These are phyloP conservation scores for Agrochola lota DNA, from an alignment of 2,888 invertebrate species.

Conservation along the genomic window DNA sequence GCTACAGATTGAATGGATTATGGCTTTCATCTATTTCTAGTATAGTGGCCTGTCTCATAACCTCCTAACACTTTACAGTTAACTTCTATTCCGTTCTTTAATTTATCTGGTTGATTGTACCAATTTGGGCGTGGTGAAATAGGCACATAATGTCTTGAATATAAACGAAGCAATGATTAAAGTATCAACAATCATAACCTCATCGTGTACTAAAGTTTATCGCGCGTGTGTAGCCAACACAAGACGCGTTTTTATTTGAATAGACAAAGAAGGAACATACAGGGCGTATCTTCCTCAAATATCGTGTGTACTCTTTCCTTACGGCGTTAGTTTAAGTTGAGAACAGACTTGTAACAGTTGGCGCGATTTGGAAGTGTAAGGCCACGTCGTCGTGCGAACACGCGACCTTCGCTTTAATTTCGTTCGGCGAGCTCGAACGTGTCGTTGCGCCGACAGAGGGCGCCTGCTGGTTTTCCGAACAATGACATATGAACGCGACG, in stretches of 20 bases:
- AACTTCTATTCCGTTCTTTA: neutral
- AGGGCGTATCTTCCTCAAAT: constrained; percentile 57
- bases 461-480: neutral
- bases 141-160: neutral
- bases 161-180: neutral
- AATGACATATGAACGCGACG: neutral
- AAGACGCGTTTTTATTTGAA: constrained; percentile 30
- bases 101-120: neutral
- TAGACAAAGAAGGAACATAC: constrained; percentile 40
- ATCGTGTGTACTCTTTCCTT: constrained; percentile 45
- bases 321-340: constrained; percentile 24
- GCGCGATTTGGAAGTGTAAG: neutral
- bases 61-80: neutral
- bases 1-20: neutral
- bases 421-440: neutral
- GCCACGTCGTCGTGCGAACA: neutral
- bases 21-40: neutral
- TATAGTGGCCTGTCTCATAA: neutral
- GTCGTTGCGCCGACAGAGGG: too few species aligned
- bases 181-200: neutral
- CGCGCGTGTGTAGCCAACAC: constrained; percentile 29
- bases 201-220: constrained; percentile 23
- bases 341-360: neutral
- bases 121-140: neutral
- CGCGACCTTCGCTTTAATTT: neutral